Base-by-base conservation (phyloP, 2,888 invertebrate genomes). In the Sesia apiformis region DNA sequence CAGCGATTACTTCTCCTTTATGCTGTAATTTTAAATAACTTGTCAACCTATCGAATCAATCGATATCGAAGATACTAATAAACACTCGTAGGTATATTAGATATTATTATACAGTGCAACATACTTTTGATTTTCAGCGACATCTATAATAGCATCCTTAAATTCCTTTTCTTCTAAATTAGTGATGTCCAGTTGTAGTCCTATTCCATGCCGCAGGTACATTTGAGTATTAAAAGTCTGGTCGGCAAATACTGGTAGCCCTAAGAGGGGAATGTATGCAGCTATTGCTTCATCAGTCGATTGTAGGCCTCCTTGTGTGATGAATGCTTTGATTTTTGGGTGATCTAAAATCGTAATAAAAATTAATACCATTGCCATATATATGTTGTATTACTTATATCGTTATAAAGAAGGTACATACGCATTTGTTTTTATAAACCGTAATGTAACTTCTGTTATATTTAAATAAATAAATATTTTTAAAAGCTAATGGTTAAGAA, bases 301-400 rank as follows among this genome's bases (percentile, higher is more conserved):
- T 57, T 82, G 81, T 3, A 80, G 58, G 8, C 82, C 84, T 39
- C 79, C 81, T 74, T 84, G 82, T 2, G 78, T 80, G 38, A 84
- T 70, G 52, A 86, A 86, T 3, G 79, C 42, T 59, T 84, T 84
- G 3, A 84, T 50, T 56, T 84, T 85, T 3, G 77, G 76, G 64
- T 86, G 85, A 6, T 54, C 74, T 74, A 56, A 8, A 41, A 62
- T 23, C 2, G 23, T 23, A 23, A 23, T 23, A 23, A 23, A 23
- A 23, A 23, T 23, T 23, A 23, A 23, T 23, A 23, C 23, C n/a
- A n/a, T n/a, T n/a, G n/a, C n/a, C n/a, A n/a, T n/a, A n/a, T n/a
- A n/a, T n/a, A n/a, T n/a, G n/a, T n/a, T n/a, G n/a, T n/a, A n/a
- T n/a, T n/a, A n/a, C n/a, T n/a, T 23, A 23, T 23, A 23, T 23